Evolutionary conservation across 2,113 vertebrate genomes (phyloP), one percentile per base, ranked within the genome.

Genomic region (Galeopterus variegatus): DNA sequence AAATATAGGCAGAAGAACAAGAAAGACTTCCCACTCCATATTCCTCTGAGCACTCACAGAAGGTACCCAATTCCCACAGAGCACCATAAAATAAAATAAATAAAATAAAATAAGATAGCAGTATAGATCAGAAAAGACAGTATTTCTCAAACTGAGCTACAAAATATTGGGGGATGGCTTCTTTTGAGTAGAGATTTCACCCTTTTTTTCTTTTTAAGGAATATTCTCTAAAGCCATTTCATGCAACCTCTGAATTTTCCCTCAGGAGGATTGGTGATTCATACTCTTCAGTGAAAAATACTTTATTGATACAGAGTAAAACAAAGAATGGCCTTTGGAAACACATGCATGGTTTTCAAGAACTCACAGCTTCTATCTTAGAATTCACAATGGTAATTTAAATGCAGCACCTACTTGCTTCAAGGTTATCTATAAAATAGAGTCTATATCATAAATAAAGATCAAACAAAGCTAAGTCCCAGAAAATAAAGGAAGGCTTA

Each of bases 381-480:
- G 72, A 73, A 80, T 67, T 65, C 75, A 92, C 52, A 54, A 33
- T n/a, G 52, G 15, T 41, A 64, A 88, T 82, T 82, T 72, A 94
- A 81, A 77, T 70, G 18, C 9, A 90, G 13, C 11, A 87, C 50
- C 76, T 23, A n/a, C 8, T 56, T 88, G 73, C 45, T 75, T 84
- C 58, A 69, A 8, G 8, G 65, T 56, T 88, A 45, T 64, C 24
- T 88, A 5, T 48, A 41, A 73, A 24, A 95, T 5, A 52, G 41
- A 41, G 41, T 41, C 41, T 41, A 65, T 18, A 54, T 45, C 48
- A 84, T 58, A 75, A 76, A 69, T 90, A 60, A 77, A 93, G 50
- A 85, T 23, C 41, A 94, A 89, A 93, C 83, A 85, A 94, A 86
- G 82, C 52, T 83, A 92, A 83, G 28, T 91, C 88, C 50, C 52